phyloP scores from a whole-genome alignment of 2,797 vertebrate genomes.

The Oreochromis grahami region DNA sequence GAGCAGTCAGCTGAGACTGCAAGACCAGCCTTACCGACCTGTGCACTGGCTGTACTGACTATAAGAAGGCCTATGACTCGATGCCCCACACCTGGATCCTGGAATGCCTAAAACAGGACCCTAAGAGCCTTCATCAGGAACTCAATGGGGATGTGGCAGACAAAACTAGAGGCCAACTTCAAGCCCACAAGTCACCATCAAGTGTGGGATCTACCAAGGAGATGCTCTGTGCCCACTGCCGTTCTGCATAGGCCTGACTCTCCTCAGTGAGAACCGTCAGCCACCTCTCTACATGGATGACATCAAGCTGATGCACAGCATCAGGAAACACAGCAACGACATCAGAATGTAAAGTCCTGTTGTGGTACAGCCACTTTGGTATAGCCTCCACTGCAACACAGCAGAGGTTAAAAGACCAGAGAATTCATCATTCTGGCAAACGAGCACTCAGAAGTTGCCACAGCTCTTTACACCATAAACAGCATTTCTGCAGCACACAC shows the following conservation, averaged over 20 bases:
- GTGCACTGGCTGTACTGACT: too few relatives aligned
- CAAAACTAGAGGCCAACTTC: neutral
- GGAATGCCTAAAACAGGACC: neutral
- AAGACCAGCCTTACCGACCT: neutral
- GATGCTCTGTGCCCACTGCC: neutral
- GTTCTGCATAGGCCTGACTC: rapidly evolving
- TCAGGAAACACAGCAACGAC: neutral
- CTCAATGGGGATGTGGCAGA: neutral
- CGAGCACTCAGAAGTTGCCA: neutral
- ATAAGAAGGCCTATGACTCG: neutral
- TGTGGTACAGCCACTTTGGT: neutral
- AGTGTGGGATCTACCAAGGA: neutral
- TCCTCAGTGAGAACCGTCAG: rapidly evolving
- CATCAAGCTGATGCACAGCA: neutral
- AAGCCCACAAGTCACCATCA: neutral
- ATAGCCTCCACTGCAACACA: neutral
- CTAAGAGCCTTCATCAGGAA: neutral
- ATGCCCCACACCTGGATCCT: neutral
- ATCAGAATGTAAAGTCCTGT: neutral
- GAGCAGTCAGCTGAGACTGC: neutral
- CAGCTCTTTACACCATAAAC: neutral
- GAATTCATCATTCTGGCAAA: neutral
- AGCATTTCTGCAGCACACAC: neutral
- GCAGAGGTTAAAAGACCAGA: neutral
- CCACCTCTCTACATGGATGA: neutral